Evolutionary conservation across 2,797 vertebrate species (phyloP), one percentile per base, ranked within the genome.

Genomic region (Dendrocincla tyrannina): DNA sequence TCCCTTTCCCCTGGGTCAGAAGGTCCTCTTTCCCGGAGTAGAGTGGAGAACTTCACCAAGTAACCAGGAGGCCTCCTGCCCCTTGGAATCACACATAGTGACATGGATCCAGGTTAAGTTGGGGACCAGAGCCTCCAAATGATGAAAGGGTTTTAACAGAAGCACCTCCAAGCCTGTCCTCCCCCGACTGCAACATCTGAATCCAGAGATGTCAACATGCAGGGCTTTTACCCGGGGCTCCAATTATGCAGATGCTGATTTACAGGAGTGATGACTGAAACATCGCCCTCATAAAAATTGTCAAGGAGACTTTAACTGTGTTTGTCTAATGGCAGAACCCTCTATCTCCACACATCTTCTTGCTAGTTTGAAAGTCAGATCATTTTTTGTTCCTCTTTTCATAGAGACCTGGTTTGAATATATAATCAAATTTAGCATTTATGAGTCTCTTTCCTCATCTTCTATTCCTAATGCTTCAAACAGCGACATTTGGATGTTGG

Each of bases 301-400:
- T 80, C 88, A 96, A 88, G 88, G 77, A 94, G 85, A 63, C 41
- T 68, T 74, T 42, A 90, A 84, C 89, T 11, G 15, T 70, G 59
- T 90, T 56, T 73, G 35, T 88, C 91, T 93, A 76, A 91, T 13
- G 73, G 77, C 76, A 88, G 74, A 91, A 59, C 23, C 44, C 79
- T 88, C 75, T 58, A 80, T 79, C 92, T 94, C 88, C 44, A 37
- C 20, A 23, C 59, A 79, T 95, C 88, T 92, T 78, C 74, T 58
- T 86, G 55, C 91, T 93, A 58, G 75, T 97, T 91, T 97, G 93
- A 93, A 95, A 96, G 93, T 96, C 93, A 97, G 93, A 96, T 93
- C 23, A 92, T 93, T 95, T 95, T 95, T 94, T 95, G 63, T 73
- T 95, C 76, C 91, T 94, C 94, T 88, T 77, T 84, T 93, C 88